Evolutionary conservation across 2,888 invertebrate genomes (phyloP), one percentile per base, ranked within the genome.

Genomic region (Drosophila picticornis): DNA sequence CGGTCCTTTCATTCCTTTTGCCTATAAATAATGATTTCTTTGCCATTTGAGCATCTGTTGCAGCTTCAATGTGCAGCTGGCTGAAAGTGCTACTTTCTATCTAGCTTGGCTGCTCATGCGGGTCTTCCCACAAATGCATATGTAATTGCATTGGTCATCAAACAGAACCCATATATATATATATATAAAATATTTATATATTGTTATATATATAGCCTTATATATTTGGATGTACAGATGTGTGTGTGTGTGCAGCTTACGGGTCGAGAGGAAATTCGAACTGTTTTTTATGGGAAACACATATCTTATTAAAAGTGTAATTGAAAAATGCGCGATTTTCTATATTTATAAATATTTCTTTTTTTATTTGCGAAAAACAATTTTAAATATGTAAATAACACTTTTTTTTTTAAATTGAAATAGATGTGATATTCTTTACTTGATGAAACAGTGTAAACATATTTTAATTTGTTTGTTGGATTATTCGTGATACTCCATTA

Each of bases 1-100:
- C 57, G 19, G 13, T 51, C 25, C 50, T 57, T 69, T n/a, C 46
- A 69, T 68, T 66, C 29, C 46, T 71, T 70, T 66, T 72, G 75
- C 77, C 77, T 69, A 83, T 83, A 83, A 86, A 86, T 83, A 86
- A 83, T 81, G 86, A 86, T 83, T 83, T 81, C 71, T 83, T 86
- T 78, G 66, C 65, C 69, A 81, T 83, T 78, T 81, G 72, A 77
- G 68, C 73, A 78, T 67, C 78, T 72, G 79, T 53, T 51, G 27
- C 51, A 29, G 11, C 55, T 53, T 36, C 56, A 36, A 48, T 74
- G 59, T 52, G 51, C 73, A 77, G 38, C 62, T 77, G 38, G 43
- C 66, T 31, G 43, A 46, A 58, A 63, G 36, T 56, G 51, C 43
- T 25, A 55, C 29, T 55, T 19, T 34, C 22, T 6, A 10, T 34